phyloP scores from a whole-genome alignment of 2,888 invertebrate species.

The Phalera bucephala region DNA sequence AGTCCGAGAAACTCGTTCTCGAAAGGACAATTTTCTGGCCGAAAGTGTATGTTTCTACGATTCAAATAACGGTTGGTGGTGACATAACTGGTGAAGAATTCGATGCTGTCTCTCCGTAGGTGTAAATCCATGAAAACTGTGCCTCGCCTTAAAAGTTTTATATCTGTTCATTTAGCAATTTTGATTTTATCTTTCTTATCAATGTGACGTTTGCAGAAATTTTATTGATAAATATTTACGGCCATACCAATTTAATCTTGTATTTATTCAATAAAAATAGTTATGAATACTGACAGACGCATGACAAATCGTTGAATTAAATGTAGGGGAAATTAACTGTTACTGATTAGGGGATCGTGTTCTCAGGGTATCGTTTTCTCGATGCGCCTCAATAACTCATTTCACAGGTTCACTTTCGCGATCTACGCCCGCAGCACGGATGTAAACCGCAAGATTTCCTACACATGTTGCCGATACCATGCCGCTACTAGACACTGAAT shows the following conservation, averaged over 20 bases:
- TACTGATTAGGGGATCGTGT: slow-evolving; percentile 51
- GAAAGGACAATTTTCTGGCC: slow-evolving; percentile 51
- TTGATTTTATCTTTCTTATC: slow-evolving; percentile 1
- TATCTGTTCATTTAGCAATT: background rate
- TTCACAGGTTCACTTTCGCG: slow-evolving; percentile 78
- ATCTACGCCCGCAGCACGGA: slow-evolving; percentile 58
- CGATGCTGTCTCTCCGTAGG: slow-evolving; percentile 52
- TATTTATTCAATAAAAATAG: background rate
- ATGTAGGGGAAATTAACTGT: slow-evolving; percentile 29
- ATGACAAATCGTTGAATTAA: background rate
- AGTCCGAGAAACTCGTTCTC: slow-evolving; percentile 47
- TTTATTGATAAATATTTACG: background rate
- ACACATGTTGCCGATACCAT: slow-evolving; percentile 29
- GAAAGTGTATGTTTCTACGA: slow-evolving; percentile 34
- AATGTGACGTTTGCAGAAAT: background rate
- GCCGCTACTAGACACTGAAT: too few relatives aligned
- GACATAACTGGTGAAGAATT: slow-evolving; percentile 60
- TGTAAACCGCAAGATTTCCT: slow-evolving; percentile 63
- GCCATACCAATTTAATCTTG: too few relatives aligned
- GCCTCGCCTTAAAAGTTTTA: slow-evolving; percentile 7
- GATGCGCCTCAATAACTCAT: slow-evolving; percentile 75
- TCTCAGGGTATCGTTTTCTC: slow-evolving; percentile 61
- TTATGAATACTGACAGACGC: background rate
- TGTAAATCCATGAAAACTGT: slow-evolving; percentile 30
- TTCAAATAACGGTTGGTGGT: slow-evolving; percentile 54